These are phyloP conservation scores for Spisula solida DNA, from an alignment of 2,888 invertebrate genomes.

Conservation along the genomic window DNA sequence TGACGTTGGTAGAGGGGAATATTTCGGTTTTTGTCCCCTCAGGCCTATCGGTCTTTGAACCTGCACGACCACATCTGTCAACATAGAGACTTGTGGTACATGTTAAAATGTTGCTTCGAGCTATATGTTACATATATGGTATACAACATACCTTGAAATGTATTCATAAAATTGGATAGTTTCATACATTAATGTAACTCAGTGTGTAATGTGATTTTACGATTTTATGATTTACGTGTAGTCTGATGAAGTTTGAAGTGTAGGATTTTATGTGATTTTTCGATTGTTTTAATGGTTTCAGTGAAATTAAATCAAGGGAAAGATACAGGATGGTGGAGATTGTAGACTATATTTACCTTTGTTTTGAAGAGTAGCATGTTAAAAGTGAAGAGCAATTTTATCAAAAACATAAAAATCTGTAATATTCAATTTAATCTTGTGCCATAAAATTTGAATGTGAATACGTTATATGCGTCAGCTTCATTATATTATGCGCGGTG, in stretches of 20 bases:
- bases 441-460: background rate
- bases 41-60: conserved; percentile 23
- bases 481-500: background rate
- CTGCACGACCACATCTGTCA: conserved; percentile 19
- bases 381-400: background rate
- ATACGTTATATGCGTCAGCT: background rate
- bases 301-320: background rate
- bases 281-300: background rate
- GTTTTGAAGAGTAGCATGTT: background rate
- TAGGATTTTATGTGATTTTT: background rate
- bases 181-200: background rate
- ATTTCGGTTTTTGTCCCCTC: background rate
- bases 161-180: background rate
- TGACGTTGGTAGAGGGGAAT: background rate
- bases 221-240: background rate
- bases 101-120: conserved; percentile 6
- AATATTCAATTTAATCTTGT: background rate
- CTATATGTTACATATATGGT: conserved; percentile 16
- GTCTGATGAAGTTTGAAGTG: background rate
- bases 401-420: background rate
- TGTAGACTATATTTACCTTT: background rate
- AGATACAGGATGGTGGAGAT: background rate
- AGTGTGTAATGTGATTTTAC: conserved; percentile 9
- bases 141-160: conserved; percentile 9
- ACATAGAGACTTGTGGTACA: background rate